Conservation (phyloP, 2,888 invertebrate species). For the Nephrocerus scutellatus region DNA sequence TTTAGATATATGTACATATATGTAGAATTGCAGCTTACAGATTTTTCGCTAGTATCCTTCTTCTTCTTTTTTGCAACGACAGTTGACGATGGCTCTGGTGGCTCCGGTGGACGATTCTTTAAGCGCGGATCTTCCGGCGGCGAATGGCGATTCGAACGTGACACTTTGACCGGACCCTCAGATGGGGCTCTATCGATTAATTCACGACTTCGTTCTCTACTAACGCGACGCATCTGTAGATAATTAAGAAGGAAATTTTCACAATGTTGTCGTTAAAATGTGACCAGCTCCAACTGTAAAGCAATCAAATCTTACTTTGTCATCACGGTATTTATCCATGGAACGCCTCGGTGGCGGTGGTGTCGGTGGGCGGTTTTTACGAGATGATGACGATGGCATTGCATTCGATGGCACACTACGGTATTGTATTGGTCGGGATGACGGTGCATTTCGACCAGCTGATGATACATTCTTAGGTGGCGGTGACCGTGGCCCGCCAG, state of each 20-base stretch:
- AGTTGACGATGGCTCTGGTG: constrained; percentile 47
- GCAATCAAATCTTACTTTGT: constrained; percentile 28
- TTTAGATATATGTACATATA: no score
- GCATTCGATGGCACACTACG: constrained; percentile 32
- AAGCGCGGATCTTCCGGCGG: constrained; percentile 56
- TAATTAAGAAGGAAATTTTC: no score
- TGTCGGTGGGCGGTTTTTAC: constrained; percentile 41
- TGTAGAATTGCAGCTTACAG: no score
- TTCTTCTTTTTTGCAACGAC: constrained; percentile 46
- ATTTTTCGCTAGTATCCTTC: no score
- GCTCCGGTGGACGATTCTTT: constrained; percentile 51
- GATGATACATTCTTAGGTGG: constrained; percentile 33
- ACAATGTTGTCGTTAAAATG: neutral
- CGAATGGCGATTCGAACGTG: constrained; percentile 41
- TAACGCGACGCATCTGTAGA: constrained; percentile 15
- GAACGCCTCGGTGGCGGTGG: constrained; percentile 24
- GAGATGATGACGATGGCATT: constrained; percentile 32
- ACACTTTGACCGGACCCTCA: constrained; percentile 37
- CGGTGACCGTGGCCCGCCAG: constrained; percentile 43
- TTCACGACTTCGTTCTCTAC: constrained; percentile 34
- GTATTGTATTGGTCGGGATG: constrained; percentile 36
- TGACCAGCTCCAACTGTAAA: constrained; percentile 1
- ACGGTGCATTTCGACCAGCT: constrained; percentile 26
- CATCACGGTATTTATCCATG: constrained; percentile 42
- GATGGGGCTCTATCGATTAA: constrained; percentile 28